Evolutionary conservation across 2,888 invertebrate species (phyloP), one percentile per base, ranked within the genome.

Genomic region (Leptopilina myrica): DNA sequence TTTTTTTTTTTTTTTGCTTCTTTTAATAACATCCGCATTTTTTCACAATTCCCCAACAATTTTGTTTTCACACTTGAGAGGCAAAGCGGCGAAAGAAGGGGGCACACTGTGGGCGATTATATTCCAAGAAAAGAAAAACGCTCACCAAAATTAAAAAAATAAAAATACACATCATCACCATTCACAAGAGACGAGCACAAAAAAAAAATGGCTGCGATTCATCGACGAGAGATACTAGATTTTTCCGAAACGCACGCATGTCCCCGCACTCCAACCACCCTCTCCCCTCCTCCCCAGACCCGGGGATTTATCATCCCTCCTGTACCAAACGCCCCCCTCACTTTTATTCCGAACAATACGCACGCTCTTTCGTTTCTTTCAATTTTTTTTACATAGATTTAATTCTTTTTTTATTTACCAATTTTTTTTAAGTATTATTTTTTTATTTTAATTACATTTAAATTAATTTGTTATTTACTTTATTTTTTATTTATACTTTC

Each of bases 161-260:
- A 20, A 7, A 43, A 43, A 33, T 56, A n/a, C 33, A 33, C 33
- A 33, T 40, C n/a, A 73, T 14, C n/a, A 53, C 53, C 56, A n/a
- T 26, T n/a, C 1, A 56, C 33, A 73, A 26, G 56, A 59, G 33
- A 56, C 64, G 64, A 33, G 26, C 56, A 33, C 33, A 73, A 73
- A 73, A 73, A 73, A 56, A 73, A 73, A 73, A 73, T 73, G 73
- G 73, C 73, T n/a, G 33, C 73, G 56, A 53, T 73, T 56, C 4
- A 6, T 14, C 76, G 14, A 76, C 76, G 7, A 20, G 43, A 64
- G 76, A 76, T 76, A 43, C 73, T 14, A 26, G 53, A 73, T 73
- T 73, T 73, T 73, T 73, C 53, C 73, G 8, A 73, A 73, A 56
- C 56, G 56, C 40, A 73, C 73, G 73, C 73, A 73, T n/a, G 73